These are phyloP conservation scores for Cyprinus carpio DNA, from an alignment of 2,113 vertebrate species.

Conservation along the genomic window DNA sequence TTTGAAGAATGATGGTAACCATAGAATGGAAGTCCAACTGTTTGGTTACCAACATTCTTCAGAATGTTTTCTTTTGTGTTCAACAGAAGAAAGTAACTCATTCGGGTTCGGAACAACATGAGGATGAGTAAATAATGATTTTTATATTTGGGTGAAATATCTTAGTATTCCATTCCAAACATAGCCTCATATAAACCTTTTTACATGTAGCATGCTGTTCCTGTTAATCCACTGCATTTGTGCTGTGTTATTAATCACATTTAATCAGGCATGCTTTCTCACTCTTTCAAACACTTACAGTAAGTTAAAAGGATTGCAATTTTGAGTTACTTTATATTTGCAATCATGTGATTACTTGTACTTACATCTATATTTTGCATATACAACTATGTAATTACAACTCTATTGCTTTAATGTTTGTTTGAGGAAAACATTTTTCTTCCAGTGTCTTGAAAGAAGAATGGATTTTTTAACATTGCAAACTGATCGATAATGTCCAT, in stretches of 20 bases:
- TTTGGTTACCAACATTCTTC: neutral
- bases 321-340: neutral
- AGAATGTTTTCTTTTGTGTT: too few relatives aligned
- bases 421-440: neutral
- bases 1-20: neutral
- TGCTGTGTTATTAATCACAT: neutral
- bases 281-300: neutral
- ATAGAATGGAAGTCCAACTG: neutral
- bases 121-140: neutral
- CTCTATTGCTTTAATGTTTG: neutral
- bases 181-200: neutral
- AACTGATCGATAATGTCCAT: neutral
- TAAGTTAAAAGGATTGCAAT: neutral
- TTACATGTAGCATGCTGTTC: neutral
- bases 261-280: neutral
- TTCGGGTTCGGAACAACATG: neutral
- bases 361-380: neutral
- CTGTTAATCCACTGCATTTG: neutral
- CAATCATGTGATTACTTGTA: neutral
- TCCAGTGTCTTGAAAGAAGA: conserved; percentile 2
- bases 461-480: neutral
- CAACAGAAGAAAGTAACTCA: neutral
- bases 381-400: neutral
- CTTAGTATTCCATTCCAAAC: neutral
- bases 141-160: neutral